Evolutionary conservation across 2,888 invertebrate species (phyloP), one percentile per base, ranked within the genome.

Genomic region (Lasioglossum lativentre): DNA sequence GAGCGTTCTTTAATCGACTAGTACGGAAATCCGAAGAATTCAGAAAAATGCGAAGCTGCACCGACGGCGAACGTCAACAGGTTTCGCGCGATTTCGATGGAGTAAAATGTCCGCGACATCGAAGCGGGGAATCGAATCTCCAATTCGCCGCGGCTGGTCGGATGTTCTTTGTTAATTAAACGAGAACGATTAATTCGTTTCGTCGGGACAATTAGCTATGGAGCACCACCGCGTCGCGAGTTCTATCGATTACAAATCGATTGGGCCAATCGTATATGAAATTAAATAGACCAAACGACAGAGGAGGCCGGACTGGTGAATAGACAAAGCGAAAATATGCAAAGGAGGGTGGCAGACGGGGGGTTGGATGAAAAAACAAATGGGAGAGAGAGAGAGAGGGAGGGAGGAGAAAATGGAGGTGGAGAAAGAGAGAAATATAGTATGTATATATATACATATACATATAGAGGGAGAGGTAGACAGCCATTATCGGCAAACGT

Each of bases 401-500:
- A 38, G 59, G 3, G 52, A 10, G 2, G 8, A 23, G 0, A 52
- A 52, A 52, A 52, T 19, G 23, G 52, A 23, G 52, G 23, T 23
- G 8, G 52, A 52, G 10, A 2, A 52, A 52, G 52, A 23, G 52
- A 52, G 52, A 52, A 52, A n/a, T 23, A 47, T 47, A 47, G 23
- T 10, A 23, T 10, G 23, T 52, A 52, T 10, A 52, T n/a, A 2
- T 42, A 42, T 42, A 42, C 10, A 12, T 10, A 40, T 40, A 8
- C 5, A 40, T 40, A 40, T 10, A 40, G 0, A 75, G 72, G 68
- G 78, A 68, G 82, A 71, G 79, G 70, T 70, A 68, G 76, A 63
- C 74, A 83, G 56, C 87, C 88, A 86, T 90, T 90, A 89, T 86
- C 78, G 85, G 77, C 63, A 83, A 88, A 81, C 86, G 74, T 84